Conservation (phyloP, 1,140 invertebrate genomes). For the Atta cephalotes region DNA sequence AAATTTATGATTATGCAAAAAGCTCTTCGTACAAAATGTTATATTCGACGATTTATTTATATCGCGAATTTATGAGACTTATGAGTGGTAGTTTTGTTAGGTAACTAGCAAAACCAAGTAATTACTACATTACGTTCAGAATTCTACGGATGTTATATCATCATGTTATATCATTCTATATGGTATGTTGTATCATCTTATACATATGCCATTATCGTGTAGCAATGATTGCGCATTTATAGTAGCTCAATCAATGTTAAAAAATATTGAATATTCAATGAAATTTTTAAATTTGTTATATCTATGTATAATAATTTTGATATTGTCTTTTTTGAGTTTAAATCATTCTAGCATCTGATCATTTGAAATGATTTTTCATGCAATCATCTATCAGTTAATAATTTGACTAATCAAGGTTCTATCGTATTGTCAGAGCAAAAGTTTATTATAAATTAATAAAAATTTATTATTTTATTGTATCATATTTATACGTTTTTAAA, state of each 20-base stretch:
- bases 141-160: slow-evolving; percentile 39
- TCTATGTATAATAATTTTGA: not conserved
- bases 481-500: too few relatives aligned
- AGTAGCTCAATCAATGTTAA: slow-evolving; percentile 5
- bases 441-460: too few relatives aligned
- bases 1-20: not conserved
- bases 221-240: slow-evolving; percentile 3
- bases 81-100: slow-evolving; percentile 33
- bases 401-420: not conserved
- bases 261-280: not conserved
- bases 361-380: slow-evolving; percentile 5
- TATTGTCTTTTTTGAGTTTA: not conserved
- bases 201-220: not conserved
- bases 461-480: too few relatives aligned
- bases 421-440: too few relatives aligned
- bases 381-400: not conserved
- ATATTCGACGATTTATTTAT: not conserved
- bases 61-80: not conserved
- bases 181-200: not conserved
- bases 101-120: slow-evolving; percentile 21
- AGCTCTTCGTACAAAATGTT: not conserved
- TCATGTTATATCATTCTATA: not conserved
- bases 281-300: not conserved
- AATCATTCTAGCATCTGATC: not conserved
- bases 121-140: slow-evolving; percentile 27